Base-by-base conservation (phyloP, 2,797 vertebrate species). In the Morus bassanus region DNA sequence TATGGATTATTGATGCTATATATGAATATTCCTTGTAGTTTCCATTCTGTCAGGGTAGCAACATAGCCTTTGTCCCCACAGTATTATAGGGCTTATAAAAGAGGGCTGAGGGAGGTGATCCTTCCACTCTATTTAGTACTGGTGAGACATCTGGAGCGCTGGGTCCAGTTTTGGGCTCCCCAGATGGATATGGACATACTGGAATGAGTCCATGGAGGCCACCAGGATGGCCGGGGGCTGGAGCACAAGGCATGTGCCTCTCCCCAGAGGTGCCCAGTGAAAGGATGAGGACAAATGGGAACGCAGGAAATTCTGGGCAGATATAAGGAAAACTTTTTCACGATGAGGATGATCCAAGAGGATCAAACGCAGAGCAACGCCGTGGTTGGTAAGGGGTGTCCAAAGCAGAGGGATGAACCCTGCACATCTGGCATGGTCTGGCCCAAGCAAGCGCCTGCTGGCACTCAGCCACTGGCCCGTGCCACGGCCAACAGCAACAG, bases 211-310 rank as follows among this genome's bases (percentile, higher is more conserved):
- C 33, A 19, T 1, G 5, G 59, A 68, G 23, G 37, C 23, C 19
- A 57, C 21, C n/a, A 17, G 23, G n/a, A 53, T 31, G 31, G 48
- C 46, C 1, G 1, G 39, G 35, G 17, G 33, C 61, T 74, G 27
- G 17, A 68, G 39, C 28, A 37, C 12, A 19, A 43, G n/a, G 24
- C 1, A 0, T 1, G 6, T 13, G 17, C 27, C 43, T 46, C 27
- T 53, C 30, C 37, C 7, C 41, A 57, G 27, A 22, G 27, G 14
- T 43, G 25, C 33, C 14, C 53, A 33, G 46, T 19, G 7, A 60
- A 70, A 65, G 30, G n/a, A 39, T 21, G 15, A 51, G 27, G 0
- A 22, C 22, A 68, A 54, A 33, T 13, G 33, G 67, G 51, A 67
- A 50, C 0, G 1, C 10, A 45, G 51, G 11, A 68, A 79, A 74